Percentiles rank a stretch among this genome's conserved stretches.
Conservation (phyloP, 2,113 vertebrate genomes). For the Loxodonta africana region DNA sequence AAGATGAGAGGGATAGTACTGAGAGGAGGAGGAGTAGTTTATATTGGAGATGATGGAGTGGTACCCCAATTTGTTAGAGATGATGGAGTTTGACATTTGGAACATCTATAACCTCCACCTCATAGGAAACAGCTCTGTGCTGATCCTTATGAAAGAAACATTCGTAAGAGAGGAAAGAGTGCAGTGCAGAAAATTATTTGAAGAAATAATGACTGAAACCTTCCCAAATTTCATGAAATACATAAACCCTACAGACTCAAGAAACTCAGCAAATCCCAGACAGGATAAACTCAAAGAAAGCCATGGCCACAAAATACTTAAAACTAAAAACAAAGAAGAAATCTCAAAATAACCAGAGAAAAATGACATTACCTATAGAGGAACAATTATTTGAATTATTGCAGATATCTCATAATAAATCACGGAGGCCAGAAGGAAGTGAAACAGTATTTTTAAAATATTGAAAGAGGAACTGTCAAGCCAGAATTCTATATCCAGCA, state of each 20-base stretch:
- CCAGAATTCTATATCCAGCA: slow-evolving; percentile 7
- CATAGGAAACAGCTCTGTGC: too few species aligned
- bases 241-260: neutral
- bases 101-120: too few species aligned
- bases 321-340: neutral
- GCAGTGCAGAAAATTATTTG: neutral
- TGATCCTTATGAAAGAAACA: too few species aligned
- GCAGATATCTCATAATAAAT: neutral
- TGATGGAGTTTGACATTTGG: too few species aligned
- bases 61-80: too few species aligned
- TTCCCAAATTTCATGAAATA: neutral
- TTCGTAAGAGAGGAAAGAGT: neutral
- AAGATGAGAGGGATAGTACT: too few species aligned
- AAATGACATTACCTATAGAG: neutral
- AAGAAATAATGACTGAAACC: slow-evolving; percentile 4
- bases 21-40: too few species aligned
- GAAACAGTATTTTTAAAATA: neutral
- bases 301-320: neutral
- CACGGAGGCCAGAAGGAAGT: neutral
- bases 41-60: too few species aligned
- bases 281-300: neutral
- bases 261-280: neutral
- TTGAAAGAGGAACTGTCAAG: neutral
- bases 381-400: neutral
- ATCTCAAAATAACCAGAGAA: neutral